Base-by-base conservation (phyloP, 2,888 invertebrate genomes). In the Ctena decussata region DNA sequence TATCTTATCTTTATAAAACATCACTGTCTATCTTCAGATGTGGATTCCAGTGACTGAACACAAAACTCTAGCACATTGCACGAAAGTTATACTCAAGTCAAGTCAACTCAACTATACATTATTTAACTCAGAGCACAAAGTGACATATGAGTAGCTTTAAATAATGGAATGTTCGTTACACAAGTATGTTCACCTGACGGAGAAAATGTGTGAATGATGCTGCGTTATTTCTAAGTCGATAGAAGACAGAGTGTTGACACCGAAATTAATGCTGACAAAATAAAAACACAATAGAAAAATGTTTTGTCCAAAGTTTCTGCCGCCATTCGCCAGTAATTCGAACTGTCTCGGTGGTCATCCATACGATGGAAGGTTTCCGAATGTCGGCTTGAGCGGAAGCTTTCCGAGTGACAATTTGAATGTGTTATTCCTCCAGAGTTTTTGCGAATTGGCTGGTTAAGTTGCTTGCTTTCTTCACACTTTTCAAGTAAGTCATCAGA, bases 211-310 rank as follows among this genome's bases (percentile, higher is more conserved):
- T n/a, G n/a, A n/a, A n/a, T n/a, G n/a, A n/a, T n/a, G n/a, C n/a
- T n/a, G n/a, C n/a, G n/a, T n/a, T n/a, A n/a, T n/a, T n/a, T n/a
- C n/a, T 65, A 21, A 12, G 24, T 24, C 12, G 65, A 24, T 3
- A 65, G 65, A 1, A 65, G 30, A 65, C 65, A 65, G 12, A 65
- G 35, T 65, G 65, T 65, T 35, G 35, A 65, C 32, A 65, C 65
- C 0, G 82, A 82, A 74, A 82, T 74, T 3, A 76, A 57, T 15
- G 82, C 78, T 12, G 82, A 82, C 65, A 82, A 39, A 41, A 74
- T 82, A 49, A 82, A 82, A 8, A 82, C 82, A 27, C 82, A 82
- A 72, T 82, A 82, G 53, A 82, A 82, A 39, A 82, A 82, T 27
- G 78, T 77, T 39, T 74, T 46, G 30, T 82, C 82, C 15, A 82